Evolutionary conservation across 1,140 invertebrate genomes (phyloP), one percentile per base, ranked within the genome.

Genomic region (Colletes gigas): DNA sequence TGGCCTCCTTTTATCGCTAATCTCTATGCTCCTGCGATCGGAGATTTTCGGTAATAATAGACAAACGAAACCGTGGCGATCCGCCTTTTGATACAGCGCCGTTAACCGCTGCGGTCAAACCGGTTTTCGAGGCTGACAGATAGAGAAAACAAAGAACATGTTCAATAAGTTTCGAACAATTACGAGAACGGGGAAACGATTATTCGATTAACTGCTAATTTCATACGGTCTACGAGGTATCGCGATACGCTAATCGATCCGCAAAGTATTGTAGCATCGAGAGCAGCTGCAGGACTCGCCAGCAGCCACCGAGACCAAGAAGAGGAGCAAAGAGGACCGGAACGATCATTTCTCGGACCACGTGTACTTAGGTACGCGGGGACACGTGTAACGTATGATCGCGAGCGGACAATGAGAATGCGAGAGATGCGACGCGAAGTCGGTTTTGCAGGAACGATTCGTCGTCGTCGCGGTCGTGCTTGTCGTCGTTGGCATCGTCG

Each of bases 41-140:
- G 68, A 84, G 78, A 87, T 87, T 82, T 77, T 65, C 50, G 50
- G 67, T 88, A 89, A 89, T 89, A 87, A 89, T 83, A 87, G 88
- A 71, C 66, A 73, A 86, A 77, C 75, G 55, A 63, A 71, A 85
- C 71, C 60, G 62, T 30, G 66, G 62, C 74, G 72, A 19, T 44
- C 65, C 60, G 55, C 70, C 83, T 44, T 70, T 15, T 0, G 52
- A 52, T 76, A 66, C 30, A 47, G 68, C 59, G 70, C 44, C 62
- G 44, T 66, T 50, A 44, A 60, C 52, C 59, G 30, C 30, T n/a
- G 19, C 2, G 72, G 21, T 71, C 60, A 50, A 52, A 57, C 15
- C 17, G 54, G 55, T 83, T 54, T 14, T 12, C 10, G 5, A 54
- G n/a, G 15, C 57, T 65, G 21, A 52, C 60, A 3, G 6, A 52